Base-by-base conservation (phyloP, 1,140 invertebrate genomes). In the Papilio aristodemus region DNA sequence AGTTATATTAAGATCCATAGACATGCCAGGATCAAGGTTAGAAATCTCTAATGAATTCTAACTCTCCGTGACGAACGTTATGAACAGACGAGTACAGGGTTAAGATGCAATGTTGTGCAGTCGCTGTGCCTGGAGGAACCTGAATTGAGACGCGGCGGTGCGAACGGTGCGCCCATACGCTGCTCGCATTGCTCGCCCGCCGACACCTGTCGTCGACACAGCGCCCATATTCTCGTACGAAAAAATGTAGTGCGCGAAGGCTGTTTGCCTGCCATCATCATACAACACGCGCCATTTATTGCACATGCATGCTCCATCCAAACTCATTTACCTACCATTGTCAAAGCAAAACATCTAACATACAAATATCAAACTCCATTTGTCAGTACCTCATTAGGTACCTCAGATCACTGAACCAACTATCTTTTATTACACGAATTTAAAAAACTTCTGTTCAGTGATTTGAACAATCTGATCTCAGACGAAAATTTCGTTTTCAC, bases 111-210 rank as follows among this genome's bases (percentile, higher is more conserved):
- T 80, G 67, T 77, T 84, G 87, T 89, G 73, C 93, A 95, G 94
- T 95, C 94, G 86, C 92, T 95, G 92, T 95, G 94, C 94, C 80
- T 94, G 92, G 94, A 94, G 77, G 94, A 95, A 67, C 83, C 86
- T 36, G 78, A 69, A 1, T 64, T 54, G 14, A 69, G 68, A 2
- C 67, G 70, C 19, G 80, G 79, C 32, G 84, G 71, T 54, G n/a
- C 27, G 59, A 64, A 64, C 66, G 72, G 73, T 72, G 76, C 62
- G 68, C 72, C 77, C 43, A 80, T 78, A 54, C 90, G 91, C 58
- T 93, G 92, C 78, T 91, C 92, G 11, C 70, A 91, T 68, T 93
- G 92, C 79, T 90, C 92, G n/a, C 74, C 86, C 79, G 84, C 78
- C 74, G 83, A 69, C 82, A 75, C 76, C 81, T 90, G 90, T 81